A percentile compares a stretch with the other conserved stretches of the same genome.
These are phyloP conservation scores for Campoletis raptor DNA, from an alignment of 2,888 invertebrate genomes.

Conservation along the genomic window DNA sequence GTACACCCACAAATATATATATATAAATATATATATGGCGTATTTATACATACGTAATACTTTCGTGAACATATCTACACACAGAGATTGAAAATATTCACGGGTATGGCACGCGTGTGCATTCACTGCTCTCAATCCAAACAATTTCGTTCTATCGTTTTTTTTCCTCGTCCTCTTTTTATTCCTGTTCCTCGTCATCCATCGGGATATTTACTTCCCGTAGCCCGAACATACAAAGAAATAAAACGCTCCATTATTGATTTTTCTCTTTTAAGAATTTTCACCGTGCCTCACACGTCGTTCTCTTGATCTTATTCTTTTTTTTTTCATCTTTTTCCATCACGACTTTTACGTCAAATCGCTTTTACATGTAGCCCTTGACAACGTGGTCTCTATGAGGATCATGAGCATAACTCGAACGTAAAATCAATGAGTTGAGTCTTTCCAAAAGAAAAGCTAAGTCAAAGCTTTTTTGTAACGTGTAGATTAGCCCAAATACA, in stretches of 20 bases:
- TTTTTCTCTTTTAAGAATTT: constrained; percentile 33
- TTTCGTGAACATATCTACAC: constrained; percentile 47
- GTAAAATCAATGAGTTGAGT: neutral
- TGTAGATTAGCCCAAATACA: constrained; percentile 1
- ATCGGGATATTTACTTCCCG: constrained; percentile 41
- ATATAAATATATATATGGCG: constrained; percentile 17
- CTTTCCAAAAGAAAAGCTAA: neutral
- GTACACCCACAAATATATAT: constrained; percentile 3
- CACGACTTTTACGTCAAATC: neutral
- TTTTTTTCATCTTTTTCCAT: neutral
- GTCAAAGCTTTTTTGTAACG: neutral
- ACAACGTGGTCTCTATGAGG: neutral
- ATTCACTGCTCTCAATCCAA: constrained; percentile 56
- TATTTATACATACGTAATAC: constrained; percentile 34
- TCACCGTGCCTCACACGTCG: neutral
- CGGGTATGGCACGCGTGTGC: constrained; percentile 53
- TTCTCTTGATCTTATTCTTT: constrained; percentile 4
- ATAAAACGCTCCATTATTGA: constrained; percentile 24
- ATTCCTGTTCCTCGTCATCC: constrained; percentile 21
- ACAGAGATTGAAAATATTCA: constrained; percentile 38
- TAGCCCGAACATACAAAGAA: constrained; percentile 26
- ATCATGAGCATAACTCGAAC: neutral
- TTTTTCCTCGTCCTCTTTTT: constrained; percentile 62
- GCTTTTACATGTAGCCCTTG: neutral
- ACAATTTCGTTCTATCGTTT: constrained; percentile 58